Base-by-base conservation (phyloP, 2,797 vertebrate genomes). In the Agapornis canus region DNA sequence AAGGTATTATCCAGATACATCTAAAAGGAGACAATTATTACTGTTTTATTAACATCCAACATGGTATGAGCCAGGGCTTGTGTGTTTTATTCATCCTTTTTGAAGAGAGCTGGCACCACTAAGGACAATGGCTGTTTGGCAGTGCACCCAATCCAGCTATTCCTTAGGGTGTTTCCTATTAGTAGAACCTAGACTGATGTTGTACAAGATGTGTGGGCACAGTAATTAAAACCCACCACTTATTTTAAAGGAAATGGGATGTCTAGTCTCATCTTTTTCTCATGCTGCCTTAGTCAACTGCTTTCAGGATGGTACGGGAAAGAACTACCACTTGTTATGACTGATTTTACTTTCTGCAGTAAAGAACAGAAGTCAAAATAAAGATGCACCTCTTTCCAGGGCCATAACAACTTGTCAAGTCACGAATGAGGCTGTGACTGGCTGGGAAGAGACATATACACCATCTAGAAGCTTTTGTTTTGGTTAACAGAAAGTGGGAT, bases 31-130 rank as follows among this genome's bases (percentile, higher is more conserved):
- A 82, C 31, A 45, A 75, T 69, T 82, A 82, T 66, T 80, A 43
- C 7, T 79, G 45, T 86, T 93, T 89, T 95, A 82, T 81, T 92
- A 85, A 91, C 72, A 64, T 17, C 35, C 65, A 27, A 68, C n/a
- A 23, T 31, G 76, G 72, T 93, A 81, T 77, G 61, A 87, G 69
- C 56, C 60, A 77, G 63, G 75, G 65, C 60, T 78, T 90, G 69
- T 47, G 51, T 73, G 63, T 66, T 90, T 90, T 90, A 69, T 86
- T 95, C 78, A 89, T 61, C n/a, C 31, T 61, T 87, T 87, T 54
- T 59, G 54, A 54, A 56, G 59, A 66, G 71, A 87, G 49, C 54
- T 57, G 61, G 77, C 71, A 21, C 12, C 4, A 2, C 23, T 78
- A 12, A 69, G 79, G 56, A 43, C 56, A 48, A 78, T 65, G 3